Evolutionary conservation across 1,140 invertebrate genomes (phyloP).

Genomic region (Megalopta genalis): DNA sequence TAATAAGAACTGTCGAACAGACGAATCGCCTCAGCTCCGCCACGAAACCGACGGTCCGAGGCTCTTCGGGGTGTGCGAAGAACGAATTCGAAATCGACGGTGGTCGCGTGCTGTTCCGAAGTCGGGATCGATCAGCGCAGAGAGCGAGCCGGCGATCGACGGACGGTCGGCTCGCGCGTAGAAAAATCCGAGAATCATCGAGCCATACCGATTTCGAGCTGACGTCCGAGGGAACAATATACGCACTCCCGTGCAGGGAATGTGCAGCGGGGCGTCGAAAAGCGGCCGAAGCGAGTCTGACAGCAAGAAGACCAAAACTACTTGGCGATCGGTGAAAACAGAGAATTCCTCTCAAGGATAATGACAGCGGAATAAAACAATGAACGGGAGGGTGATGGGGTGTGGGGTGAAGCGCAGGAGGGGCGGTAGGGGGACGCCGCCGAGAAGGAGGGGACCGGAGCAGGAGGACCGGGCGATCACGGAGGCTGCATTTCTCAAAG

Average conservation of each 20-base stretch:
- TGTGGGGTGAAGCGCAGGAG: background rate
- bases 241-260: background rate
- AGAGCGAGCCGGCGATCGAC: no score
- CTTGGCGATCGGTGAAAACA: conserved; percentile 27
- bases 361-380: conserved; percentile 22
- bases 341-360: conserved; percentile 17
- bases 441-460: no score
- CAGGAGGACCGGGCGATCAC: background rate
- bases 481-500: conserved; percentile 26
- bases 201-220: background rate
- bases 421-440: no score
- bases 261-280: background rate
- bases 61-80: no score
- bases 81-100: no score
- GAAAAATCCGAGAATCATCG: background rate
- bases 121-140: no score
- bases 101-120: no score
- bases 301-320: conserved; percentile 18
- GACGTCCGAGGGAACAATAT: background rate
- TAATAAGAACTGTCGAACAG: no score
- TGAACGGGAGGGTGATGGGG: background rate
- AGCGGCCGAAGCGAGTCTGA: conserved; percentile 3
- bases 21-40: no score
- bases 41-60: no score
- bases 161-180: no score